Base-by-base conservation (phyloP, 1,140 invertebrate genomes). In the Drosophila punjabiensis region DNA sequence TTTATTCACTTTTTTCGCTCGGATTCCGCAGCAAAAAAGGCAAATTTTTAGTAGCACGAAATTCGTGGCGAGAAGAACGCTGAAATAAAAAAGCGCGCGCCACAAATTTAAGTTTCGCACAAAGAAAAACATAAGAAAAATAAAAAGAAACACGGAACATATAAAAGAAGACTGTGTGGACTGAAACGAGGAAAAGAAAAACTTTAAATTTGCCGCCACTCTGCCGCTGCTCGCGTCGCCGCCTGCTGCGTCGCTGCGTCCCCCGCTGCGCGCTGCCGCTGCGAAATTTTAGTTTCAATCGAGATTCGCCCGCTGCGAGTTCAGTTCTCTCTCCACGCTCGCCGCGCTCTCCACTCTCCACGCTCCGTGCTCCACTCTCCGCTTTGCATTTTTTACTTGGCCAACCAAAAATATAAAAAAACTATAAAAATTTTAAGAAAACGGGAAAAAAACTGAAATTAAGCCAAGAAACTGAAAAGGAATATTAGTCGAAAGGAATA, bases 21-120 rank as follows among this genome's bases (percentile, higher is more conserved):
- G 80, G 41, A 79, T 83, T 88, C 87, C 69, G 63, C 58, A 77
- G 75, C 63, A 56, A 78, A 77, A 76, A 77, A 61, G 56, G 48
- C 76, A 61, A 78, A 55, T 56, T 78, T 67, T 78, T 68, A 88
- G 84, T 88, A 88, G 73, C 73, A 75, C 77, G 65, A 87, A 87
- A 87, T 87, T 81, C 69, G 78, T 89, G 81, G 76, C 79, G 76
- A 87, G 83, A 87, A 80, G 47, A 78, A 82, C 79, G 73, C 65
- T 30, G 24, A 68, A 47, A 45, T 45, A 48, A 62, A 33, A 71
- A 74, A 62, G 35, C 69, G 70, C 70, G 55, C 65, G 70, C 37
- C 69, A 75, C 64, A 61, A 74, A 73, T 45, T 52, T 63, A 50
- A 50, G 69, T 50, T 50, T 9, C 20, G 55, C 55, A 58, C 55